phyloP scores from a whole-genome alignment of 2,888 invertebrate species.

The Pristionchus arcanus region DNA sequence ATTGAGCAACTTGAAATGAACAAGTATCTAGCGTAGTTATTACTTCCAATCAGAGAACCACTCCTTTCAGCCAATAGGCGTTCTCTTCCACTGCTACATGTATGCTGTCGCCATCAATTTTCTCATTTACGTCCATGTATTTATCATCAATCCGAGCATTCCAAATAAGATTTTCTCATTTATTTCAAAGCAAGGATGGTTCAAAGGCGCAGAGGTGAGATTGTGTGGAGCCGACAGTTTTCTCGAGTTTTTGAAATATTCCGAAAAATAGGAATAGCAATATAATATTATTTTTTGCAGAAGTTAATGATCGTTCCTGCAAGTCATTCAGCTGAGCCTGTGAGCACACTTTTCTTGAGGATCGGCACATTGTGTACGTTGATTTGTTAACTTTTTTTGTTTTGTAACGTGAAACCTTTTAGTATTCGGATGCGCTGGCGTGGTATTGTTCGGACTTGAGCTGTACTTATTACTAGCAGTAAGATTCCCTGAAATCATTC shows the following conservation, averaged over 20 bases:
- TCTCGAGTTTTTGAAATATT: too few species aligned
- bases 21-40: too few species aligned
- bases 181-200: background rate
- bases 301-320: background rate
- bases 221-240: background rate
- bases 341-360: slow-evolving; percentile 44
- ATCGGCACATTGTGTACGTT: slow-evolving; percentile 48
- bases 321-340: background rate
- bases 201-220: background rate
- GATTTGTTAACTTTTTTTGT: background rate
- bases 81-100: slow-evolving; percentile 49
- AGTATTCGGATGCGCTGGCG: slow-evolving; percentile 41
- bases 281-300: background rate
- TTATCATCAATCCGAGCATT: slow-evolving; percentile 12
- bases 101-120: slow-evolving; percentile 26
- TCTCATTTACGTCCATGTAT: slow-evolving; percentile 4
- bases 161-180: background rate
- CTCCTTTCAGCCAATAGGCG: background rate
- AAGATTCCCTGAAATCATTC: background rate
- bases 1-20: too few species aligned
- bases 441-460: slow-evolving; percentile 29
- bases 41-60: too few species aligned
- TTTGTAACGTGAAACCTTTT: background rate
- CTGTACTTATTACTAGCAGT: background rate
- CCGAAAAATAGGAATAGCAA: background rate